These are phyloP conservation scores for Somateria mollissima DNA, from an alignment of 2,797 vertebrate genomes.

Conservation along the genomic window DNA sequence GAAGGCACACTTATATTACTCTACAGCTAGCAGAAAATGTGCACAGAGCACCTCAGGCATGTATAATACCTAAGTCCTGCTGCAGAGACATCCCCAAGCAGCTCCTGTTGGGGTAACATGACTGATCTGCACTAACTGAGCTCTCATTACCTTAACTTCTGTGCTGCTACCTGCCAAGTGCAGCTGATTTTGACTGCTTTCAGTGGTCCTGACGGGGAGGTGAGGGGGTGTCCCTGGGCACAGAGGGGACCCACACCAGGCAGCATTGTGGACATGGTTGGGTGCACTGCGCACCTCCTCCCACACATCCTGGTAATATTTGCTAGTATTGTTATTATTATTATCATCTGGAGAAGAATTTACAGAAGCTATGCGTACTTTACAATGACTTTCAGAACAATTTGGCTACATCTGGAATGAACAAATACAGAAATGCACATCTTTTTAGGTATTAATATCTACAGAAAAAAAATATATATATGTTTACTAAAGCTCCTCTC, in stretches of 20 bases:
- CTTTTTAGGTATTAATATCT: neutral
- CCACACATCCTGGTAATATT: neutral
- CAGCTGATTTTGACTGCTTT: neutral
- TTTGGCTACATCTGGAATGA: neutral
- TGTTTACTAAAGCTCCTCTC: neutral
- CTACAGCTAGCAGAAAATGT: neutral
- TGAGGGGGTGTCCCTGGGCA: neutral
- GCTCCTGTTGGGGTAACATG: neutral
- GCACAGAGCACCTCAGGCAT: too few species aligned
- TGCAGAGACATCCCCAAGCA: neutral
- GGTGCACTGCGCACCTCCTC: too few species aligned
- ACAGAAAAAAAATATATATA: neutral
- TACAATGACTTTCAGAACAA: neutral
- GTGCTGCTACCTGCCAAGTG: neutral
- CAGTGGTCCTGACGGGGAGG: neutral
- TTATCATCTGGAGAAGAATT: neutral
- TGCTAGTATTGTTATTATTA: neutral
- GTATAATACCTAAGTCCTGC: neutral
- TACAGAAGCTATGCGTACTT: neutral
- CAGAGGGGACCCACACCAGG: neutral
- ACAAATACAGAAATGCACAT: neutral
- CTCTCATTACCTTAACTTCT: neutral
- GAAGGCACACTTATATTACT: neutral
- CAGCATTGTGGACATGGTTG: fast-evolving
- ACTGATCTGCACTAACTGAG: neutral